Evolutionary conservation across 2,797 vertebrate genomes (phyloP), one percentile per base, ranked within the genome.

Genomic region (Emys orbicularis): DNA sequence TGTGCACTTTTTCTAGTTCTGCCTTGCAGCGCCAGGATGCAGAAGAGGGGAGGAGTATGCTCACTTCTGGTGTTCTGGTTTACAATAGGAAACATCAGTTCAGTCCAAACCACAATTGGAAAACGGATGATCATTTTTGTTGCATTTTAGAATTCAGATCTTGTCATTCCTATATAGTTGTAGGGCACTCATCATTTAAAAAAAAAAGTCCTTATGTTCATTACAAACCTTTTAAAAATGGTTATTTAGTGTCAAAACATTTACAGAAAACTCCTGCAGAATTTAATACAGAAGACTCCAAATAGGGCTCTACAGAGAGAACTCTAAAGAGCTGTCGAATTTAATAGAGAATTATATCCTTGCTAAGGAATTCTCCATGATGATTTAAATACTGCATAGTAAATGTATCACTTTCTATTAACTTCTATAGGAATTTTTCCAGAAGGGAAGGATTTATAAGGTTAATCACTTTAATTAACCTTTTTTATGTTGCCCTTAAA

Each of bases 391-490:
- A 96, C 92, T 90, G 93, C 84, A 91, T 86, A 92, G 96, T 96
- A 97, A 97, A 97, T 95, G 92, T 90, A 96, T 94, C 81, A 86
- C 90, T 94, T 95, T 94, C 93, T 96, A 95, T 96, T 96, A 94
- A 56, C 93, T 96, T 95, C 96, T 89, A 95, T 96, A 97, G 93
- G 84, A 92, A 92, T 85, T 90, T 90, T 88, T 96, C 95, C 96
- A 90, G 92, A 91, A 90, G 95, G 96, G 93, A 96, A 96, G 96
- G 94, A 90, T 86, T 96, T 91, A 90, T 79, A 85, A 95, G 96
- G 97, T 98, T 95, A 97, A 95, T 97, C 56, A 96, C 94, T 97
- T 98, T 97, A 97, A 97, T 97, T 97, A 97, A 97, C 96, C 96
- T 97, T 97, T 97, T 92, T 96, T 94, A 94, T 97, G 94, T 92